phyloP scores from a whole-genome alignment of 2,797 vertebrate genomes.

The Brachyrhaphis roseni region DNA sequence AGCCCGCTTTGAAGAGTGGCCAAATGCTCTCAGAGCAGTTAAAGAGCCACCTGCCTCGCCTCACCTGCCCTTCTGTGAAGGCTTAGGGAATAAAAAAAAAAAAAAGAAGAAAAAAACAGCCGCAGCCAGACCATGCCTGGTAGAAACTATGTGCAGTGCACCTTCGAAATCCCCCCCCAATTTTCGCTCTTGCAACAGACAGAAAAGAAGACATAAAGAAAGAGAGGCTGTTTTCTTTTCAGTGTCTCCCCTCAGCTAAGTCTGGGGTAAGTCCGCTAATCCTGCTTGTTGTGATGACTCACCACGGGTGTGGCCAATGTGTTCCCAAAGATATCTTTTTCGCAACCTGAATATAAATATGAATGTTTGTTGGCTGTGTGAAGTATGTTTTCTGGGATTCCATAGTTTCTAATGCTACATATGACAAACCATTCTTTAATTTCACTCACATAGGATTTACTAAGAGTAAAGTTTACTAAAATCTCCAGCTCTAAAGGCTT shows the following conservation, averaged over 20 bases:
- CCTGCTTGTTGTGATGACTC: slow-evolving; percentile 74
- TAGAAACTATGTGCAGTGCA: slow-evolving; percentile 64
- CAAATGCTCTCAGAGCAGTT: slow-evolving; percentile 72
- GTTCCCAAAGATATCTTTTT: slow-evolving; percentile 78
- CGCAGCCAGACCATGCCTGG: slow-evolving; percentile 54
- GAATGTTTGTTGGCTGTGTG: slow-evolving; percentile 69
- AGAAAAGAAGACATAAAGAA: slow-evolving; percentile 73
- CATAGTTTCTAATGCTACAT: slow-evolving; percentile 49
- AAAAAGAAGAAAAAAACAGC: slow-evolving; percentile 44
- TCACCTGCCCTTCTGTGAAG: slow-evolving; percentile 76
- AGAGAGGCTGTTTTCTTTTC: slow-evolving; percentile 75
- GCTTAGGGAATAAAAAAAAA: slow-evolving; percentile 66
- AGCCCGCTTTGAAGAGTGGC: slow-evolving; percentile 75
- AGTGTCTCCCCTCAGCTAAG: slow-evolving; percentile 76
- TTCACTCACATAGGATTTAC: slow-evolving; percentile 9
- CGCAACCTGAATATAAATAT: slow-evolving; percentile 72
- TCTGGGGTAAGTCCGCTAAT: slow-evolving; percentile 77
- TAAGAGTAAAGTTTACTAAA: not conserved
- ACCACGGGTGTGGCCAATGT: slow-evolving; percentile 80
- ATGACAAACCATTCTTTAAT: slow-evolving; percentile 10
- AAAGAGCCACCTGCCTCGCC: slow-evolving; percentile 78
- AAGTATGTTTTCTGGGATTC: slow-evolving; percentile 65
- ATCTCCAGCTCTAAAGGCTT: slow-evolving; percentile 2
- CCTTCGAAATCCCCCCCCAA: slow-evolving; percentile 62
- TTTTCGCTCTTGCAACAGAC: slow-evolving; percentile 72